phyloP scores from a whole-genome alignment of 2,888 invertebrate species.

The Cheiracanthium punctorium region DNA sequence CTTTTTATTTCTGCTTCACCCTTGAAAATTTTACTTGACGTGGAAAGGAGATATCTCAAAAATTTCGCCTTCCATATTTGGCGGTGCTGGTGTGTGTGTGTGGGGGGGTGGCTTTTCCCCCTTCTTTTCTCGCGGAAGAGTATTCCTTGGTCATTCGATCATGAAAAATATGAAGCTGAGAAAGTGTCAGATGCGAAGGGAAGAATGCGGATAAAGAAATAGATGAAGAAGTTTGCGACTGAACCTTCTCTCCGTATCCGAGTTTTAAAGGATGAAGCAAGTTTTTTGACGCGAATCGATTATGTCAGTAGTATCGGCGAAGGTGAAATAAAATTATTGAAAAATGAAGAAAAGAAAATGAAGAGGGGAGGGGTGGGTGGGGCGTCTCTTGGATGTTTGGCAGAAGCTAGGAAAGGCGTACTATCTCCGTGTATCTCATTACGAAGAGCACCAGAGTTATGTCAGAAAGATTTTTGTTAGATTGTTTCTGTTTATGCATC shows the following conservation, averaged over 20 bases:
- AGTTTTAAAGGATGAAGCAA: not conserved
- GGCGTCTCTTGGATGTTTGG: no score
- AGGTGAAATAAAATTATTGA: not conserved
- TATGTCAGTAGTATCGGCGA: not conserved
- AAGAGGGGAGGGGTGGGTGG: no score
- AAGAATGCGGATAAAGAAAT: not conserved
- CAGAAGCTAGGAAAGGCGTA: no score
- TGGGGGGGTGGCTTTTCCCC: no score
- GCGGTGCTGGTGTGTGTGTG: no score
- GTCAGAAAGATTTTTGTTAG: no score
- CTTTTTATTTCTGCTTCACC: not conserved
- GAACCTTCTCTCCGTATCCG: not conserved
- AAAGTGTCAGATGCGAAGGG: not conserved
- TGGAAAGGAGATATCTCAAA: conserved; percentile 2
- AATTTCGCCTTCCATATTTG: not conserved
- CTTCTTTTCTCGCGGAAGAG: not conserved
- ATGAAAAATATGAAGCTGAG: not conserved
- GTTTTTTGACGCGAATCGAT: not conserved
- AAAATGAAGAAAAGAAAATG: no score
- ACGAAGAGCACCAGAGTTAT: no score
- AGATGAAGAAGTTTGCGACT: not conserved
- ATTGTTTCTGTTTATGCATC: no score
- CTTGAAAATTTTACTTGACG: not conserved
- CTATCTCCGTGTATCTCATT: no score
- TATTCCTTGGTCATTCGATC: conserved; percentile 8